Base-by-base conservation (phyloP, 2,113 vertebrate genomes). In the Morphnarchus princeps region DNA sequence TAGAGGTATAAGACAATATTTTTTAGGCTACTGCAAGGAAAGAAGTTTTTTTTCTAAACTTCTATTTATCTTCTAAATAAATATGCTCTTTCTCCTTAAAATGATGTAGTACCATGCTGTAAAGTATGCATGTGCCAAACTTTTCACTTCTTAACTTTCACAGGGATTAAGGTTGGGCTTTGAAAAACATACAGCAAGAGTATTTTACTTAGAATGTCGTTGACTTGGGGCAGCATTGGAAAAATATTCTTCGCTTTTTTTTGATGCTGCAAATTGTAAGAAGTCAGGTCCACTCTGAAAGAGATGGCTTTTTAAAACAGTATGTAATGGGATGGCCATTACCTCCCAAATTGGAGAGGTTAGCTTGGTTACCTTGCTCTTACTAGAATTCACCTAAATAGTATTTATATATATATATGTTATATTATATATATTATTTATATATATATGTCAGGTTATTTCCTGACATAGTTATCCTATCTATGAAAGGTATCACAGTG, bases 121-220 rank as follows among this genome's bases (percentile, higher is more conserved):
- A 43, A n/a, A 83, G 32, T 58, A 29, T 42, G 18, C 22, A 19
- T 31, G 67, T 49, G 93, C 88, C 91, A 73, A 29, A 59, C 81
- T 86, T 79, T 89, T 93, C 78, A 95, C 87, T 94, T 96, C 28
- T 16, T 93, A 93, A 94, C 50, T 52, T 52, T 52, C 50, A 52
- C 50, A 26, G 40, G 90, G 65, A 86, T 88, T 82, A 83, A 70
- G 9, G 24, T 32, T 91, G 66, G 16, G 14, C 90, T 96, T 94
- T 95, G 89, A 95, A 92, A 38, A 95, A 29, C 71, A 65, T 36
- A 76, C 52, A 91, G 47, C 32, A 84, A 66, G 80, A 73, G 28
- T 69, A 79, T 94, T 97, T 97, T 87, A 79, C 20, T 87, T 52
- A 36, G 78, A 54, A 26, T 1, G 6, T 73, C 31, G 45, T 71